These are phyloP conservation scores for Mylabris sibirica DNA, from an alignment of 2,888 invertebrate species.

Conservation along the genomic window DNA sequence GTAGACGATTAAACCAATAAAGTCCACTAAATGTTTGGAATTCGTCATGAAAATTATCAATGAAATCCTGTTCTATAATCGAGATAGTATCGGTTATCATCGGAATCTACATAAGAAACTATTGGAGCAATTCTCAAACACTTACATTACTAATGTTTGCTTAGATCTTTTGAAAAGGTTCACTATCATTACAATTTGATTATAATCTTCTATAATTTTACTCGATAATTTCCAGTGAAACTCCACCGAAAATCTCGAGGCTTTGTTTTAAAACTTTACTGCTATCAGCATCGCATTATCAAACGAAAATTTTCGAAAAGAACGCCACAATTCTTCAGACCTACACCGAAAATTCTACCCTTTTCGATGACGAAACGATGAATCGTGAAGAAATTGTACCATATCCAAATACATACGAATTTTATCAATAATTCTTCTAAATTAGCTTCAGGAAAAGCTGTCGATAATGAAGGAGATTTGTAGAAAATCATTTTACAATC, in stretches of 20 bases:
- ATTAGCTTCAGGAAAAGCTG: neutral
- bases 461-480: neutral
- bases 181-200: neutral
- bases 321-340: neutral
- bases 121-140: slow-evolving; percentile 32
- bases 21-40: slow-evolving; percentile 1
- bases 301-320: neutral
- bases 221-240: neutral
- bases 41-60: slow-evolving; percentile 24
- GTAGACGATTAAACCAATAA: slow-evolving; percentile 37
- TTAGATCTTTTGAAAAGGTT: slow-evolving; percentile 39
- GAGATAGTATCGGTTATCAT: slow-evolving; percentile 36
- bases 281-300: slow-evolving; percentile 10
- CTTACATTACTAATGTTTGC: slow-evolving; percentile 36
- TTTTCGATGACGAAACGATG: neutral
- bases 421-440: neutral
- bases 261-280: slow-evolving; percentile 29
- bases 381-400: slow-evolving; percentile 1
- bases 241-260: slow-evolving; percentile 22
- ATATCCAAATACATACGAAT: neutral
- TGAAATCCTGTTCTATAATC: slow-evolving; percentile 41
- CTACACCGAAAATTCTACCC: neutral
- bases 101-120: slow-evolving; percentile 31
- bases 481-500: neutral
- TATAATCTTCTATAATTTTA: neutral